A percentile compares a stretch with the other conserved stretches of the same genome.
These are phyloP conservation scores for Artibeus jamaicensis DNA, from an alignment of 2,797 vertebrate species.

Conservation along the genomic window DNA sequence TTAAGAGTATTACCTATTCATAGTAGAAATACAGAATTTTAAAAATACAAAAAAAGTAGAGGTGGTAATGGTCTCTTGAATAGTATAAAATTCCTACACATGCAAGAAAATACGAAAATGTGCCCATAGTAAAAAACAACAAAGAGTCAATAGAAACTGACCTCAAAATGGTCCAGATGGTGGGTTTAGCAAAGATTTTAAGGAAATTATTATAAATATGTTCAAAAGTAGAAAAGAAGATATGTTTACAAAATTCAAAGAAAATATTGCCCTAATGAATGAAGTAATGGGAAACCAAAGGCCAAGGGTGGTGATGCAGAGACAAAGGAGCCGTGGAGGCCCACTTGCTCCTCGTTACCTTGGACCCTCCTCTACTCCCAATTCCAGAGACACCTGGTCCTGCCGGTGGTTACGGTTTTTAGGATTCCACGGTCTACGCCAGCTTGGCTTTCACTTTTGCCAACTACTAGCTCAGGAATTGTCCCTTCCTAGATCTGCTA, in stretches of 20 bases:
- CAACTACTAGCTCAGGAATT: neutral
- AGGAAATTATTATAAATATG: neutral
- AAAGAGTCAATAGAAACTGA: neutral
- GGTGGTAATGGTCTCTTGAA: neutral
- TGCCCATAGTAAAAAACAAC: neutral
- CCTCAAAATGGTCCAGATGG: neutral
- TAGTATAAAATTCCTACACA: neutral
- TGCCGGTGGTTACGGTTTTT: neutral
- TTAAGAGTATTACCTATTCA: neutral
- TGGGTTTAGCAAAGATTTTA: conserved; percentile 6
- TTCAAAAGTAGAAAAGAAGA: neutral
- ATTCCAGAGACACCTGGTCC: neutral
- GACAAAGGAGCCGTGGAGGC: neutral
- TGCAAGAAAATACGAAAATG: neutral
- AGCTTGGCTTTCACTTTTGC: neutral
- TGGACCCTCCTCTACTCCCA: neutral
- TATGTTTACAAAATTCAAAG: neutral
- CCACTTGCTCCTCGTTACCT: neutral
- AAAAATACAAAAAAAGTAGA: neutral
- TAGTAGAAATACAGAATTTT: neutral
- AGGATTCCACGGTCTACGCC: neutral
- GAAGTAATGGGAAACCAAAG: neutral
- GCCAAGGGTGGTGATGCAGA: neutral
- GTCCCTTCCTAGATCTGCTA: neutral
- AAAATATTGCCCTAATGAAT: neutral